Conservation (phyloP, 2,113 vertebrate species). For the Oryzias celebensis region DNA sequence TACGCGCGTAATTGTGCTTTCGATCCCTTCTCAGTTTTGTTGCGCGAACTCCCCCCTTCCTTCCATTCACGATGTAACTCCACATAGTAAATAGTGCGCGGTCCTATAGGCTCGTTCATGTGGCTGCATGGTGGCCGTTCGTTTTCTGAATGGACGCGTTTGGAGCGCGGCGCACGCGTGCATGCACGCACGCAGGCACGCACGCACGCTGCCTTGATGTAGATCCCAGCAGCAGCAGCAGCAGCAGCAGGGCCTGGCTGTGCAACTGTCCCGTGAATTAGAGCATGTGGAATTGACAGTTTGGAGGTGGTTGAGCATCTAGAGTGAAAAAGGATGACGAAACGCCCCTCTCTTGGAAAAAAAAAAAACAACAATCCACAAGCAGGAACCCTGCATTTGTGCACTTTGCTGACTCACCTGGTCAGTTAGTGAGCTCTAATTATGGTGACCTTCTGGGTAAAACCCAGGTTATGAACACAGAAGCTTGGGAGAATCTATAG, state of each 20-base stretch:
- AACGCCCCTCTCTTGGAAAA: conserved; percentile 25
- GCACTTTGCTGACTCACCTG: conserved; percentile 33
- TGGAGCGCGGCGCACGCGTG: conserved; percentile 17
- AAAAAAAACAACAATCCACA: not conserved
- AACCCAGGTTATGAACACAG: conserved; percentile 39
- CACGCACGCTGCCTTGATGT: conserved; percentile 22
- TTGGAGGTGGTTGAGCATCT: conserved; percentile 39
- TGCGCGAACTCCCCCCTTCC: conserved; percentile 33
- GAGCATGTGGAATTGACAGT: conserved; percentile 45
- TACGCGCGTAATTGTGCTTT: conserved; percentile 15
- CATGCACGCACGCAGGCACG: conserved; percentile 12
- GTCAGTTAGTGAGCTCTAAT: conserved; percentile 43
- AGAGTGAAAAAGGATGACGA: conserved; percentile 33
- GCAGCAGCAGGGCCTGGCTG: conserved; percentile 13
- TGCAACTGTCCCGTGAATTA: conserved; percentile 29
- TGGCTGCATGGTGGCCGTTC: conserved; percentile 45
- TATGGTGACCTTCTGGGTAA: conserved; percentile 43
- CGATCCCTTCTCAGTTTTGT: conserved; percentile 12
- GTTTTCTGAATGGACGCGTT: conserved; percentile 60
- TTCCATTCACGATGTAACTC: conserved; percentile 50
- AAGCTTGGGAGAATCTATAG: conserved; percentile 5
- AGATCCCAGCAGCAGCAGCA: conserved; percentile 10
- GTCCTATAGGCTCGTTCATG: conserved; percentile 59
- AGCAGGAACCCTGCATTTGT: conserved; percentile 31
- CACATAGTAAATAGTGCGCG: conserved; percentile 39